A percentile compares a stretch with the other conserved stretches of the same genome.
Evolutionary conservation across 2,113 vertebrate genomes (phyloP).

Genomic region (Himantopus leucocephalus): DNA sequence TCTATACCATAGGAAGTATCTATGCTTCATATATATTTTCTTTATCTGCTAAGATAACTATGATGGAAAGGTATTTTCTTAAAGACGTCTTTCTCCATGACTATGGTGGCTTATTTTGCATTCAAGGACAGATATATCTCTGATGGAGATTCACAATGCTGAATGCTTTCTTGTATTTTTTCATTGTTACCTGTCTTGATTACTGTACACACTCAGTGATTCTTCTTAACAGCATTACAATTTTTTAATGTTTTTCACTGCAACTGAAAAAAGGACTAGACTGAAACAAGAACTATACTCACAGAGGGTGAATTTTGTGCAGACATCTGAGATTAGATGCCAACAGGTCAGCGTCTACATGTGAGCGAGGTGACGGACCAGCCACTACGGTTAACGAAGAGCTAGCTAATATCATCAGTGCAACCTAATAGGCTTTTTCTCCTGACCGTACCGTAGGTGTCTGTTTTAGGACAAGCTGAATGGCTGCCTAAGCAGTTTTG

Average conservation of each 20-base stretch:
- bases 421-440: background rate
- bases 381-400: background rate
- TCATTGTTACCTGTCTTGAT: background rate
- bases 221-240: background rate
- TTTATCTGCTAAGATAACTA: background rate
- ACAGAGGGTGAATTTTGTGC: background rate
- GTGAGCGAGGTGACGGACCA: background rate
- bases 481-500: background rate
- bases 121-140: background rate
- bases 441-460: background rate
- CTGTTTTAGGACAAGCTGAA: background rate
- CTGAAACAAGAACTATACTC: background rate
- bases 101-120: background rate
- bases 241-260: background rate
- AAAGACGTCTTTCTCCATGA: background rate
- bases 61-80: background rate
- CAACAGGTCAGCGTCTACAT: background rate
- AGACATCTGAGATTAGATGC: background rate
- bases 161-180: background rate
- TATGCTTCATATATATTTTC: background rate
- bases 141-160: background rate
- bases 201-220: background rate
- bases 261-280: background rate
- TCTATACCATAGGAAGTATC: background rate
- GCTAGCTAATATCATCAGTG: background rate